phyloP scores from a whole-genome alignment of 2,797 vertebrate genomes.

The Sternarchorhynchus goeldii region DNA sequence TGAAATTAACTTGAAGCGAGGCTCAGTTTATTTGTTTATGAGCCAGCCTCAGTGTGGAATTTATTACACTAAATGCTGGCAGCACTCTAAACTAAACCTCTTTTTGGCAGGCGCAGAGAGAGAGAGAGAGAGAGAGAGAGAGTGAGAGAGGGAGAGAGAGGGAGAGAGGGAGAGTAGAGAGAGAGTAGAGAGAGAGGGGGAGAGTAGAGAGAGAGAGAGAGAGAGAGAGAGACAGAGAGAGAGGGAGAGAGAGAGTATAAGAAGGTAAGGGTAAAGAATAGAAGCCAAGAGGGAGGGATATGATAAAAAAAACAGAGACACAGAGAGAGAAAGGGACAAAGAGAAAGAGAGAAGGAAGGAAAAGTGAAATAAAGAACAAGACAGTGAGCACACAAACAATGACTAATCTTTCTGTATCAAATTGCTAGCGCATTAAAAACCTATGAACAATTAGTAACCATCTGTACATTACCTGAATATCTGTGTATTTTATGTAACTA shows the following conservation, averaged over 20 bases:
- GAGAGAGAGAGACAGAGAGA: conserved; percentile 6
- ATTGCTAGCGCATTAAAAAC: conserved; percentile 23
- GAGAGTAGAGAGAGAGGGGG: neutral
- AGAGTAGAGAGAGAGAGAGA: conserved; percentile 2
- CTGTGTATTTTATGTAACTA: neutral
- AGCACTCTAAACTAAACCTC: conserved; percentile 54
- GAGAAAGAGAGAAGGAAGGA: conserved; percentile 19
- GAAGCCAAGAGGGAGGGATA: conserved; percentile 20
- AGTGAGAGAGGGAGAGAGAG: conserved; percentile 16
- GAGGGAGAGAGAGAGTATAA: neutral
- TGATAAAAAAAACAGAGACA: conserved; percentile 50
- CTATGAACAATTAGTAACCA: conserved; percentile 24
- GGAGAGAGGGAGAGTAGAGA: conserved; percentile 27
- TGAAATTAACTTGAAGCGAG: conserved; percentile 53
- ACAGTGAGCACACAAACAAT: conserved; percentile 12
- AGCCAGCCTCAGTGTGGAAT: conserved; percentile 54
- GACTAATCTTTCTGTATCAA: conserved; percentile 3
- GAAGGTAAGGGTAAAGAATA: conserved; percentile 4
- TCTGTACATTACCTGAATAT: neutral
- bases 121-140: neutral
- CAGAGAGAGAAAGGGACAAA: neutral
- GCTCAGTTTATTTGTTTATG: conserved; percentile 58
- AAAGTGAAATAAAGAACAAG: conserved; percentile 23
- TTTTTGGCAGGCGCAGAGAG: conserved; percentile 51
- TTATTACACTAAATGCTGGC: conserved; percentile 62